Base-by-base conservation (phyloP, 2,888 invertebrate genomes). In the Heliconius aoede region DNA sequence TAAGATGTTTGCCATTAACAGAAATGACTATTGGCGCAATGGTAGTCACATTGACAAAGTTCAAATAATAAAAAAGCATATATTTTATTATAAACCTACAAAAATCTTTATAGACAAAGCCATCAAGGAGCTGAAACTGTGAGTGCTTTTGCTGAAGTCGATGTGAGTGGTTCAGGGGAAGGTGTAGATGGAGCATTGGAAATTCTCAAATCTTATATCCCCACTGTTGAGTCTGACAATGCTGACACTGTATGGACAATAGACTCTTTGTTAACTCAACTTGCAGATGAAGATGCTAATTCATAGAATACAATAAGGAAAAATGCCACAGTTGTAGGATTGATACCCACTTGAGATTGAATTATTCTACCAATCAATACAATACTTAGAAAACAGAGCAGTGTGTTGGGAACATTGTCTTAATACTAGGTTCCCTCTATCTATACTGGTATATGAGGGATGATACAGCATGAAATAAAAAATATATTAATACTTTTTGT, bases 241-340 rank as follows among this genome's bases (percentile, higher is more conserved):
- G 88, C 90, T 7, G 95, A 95, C 78, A 88, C 88, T 0, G 89
- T 93, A 26, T 95, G 95, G 95, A 93, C 93, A 0, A 88, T 94
- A 0, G 94, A 94, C 78, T 89, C 91, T 0, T 83, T 95, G 77
- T 84, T 94, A 3, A 87, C 89, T 46, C 89, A 94, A 78, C 84
- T 95, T 3, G 87, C 89, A 18, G 92, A 93, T 68, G 91, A 90
- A 71, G 79, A 79, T 72, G 18, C 40, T 64, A 26, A 21, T 40
- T 58, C 60, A 36, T 72, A 60, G 51, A 72, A 72, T 40, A 11
- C 40, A 36, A 60, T 15, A 21, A 9, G 2, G 3, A 15, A 60
- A 26, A 60, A 26, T 24, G 15, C 21, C 21, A 51, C 21, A 51
- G 8, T 26, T 60, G 13, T 60, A 26, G 24, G 5, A 0, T 24